Base-by-base conservation (phyloP, 2,113 vertebrate species). In the Pteruthius melanotis region DNA sequence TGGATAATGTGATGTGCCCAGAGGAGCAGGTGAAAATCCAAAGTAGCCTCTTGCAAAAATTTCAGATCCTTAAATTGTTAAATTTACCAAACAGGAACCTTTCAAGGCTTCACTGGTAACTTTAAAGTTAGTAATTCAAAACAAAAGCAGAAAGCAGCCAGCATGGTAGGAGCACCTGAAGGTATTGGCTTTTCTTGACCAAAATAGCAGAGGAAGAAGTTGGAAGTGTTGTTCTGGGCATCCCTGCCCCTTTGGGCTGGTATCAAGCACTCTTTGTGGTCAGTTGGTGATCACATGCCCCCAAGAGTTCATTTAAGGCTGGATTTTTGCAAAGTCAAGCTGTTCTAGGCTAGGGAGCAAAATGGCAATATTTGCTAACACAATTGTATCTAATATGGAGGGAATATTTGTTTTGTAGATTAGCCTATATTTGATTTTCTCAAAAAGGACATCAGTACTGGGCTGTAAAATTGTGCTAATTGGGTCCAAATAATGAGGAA, bases 261-360 rank as follows among this genome's bases (percentile, higher is more conserved):
- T 27, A 15, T 24, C 33, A 17, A 3, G 16, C 77, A 31, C 23
- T 15, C 28, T 52, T 47, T 44, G 52, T 28, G 76, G 57, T 80
- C 45, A 28, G 6, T 7, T 72, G 74, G 49, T 60, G 61, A 52
- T 64, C 3, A 6, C 23, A 7, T 86, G 74, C 23, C 61, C 39
- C 39, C 64, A 72, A 24, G 78, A 68, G 49, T 84, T 91, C 30
- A 27, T 65, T 76, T 69, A 54, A 83, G 64, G 54, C 44, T 94
- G 68, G 78, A 21, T 64, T 95, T 96, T 87, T 75, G 79, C 72
- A 60, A 90, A 94, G 82, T 94, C 75, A 63, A 65, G 69, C 31
- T 85, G 5, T 63, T 83, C 52, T 21, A 21, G 56, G 35, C 47
- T 47, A 27, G 77, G 31, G 39, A 90, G 50, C 45, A 82, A 56